These are phyloP conservation scores for Pangasius mekongensis DNA, from an alignment of 2,797 vertebrate genomes.

Conservation along the genomic window DNA sequence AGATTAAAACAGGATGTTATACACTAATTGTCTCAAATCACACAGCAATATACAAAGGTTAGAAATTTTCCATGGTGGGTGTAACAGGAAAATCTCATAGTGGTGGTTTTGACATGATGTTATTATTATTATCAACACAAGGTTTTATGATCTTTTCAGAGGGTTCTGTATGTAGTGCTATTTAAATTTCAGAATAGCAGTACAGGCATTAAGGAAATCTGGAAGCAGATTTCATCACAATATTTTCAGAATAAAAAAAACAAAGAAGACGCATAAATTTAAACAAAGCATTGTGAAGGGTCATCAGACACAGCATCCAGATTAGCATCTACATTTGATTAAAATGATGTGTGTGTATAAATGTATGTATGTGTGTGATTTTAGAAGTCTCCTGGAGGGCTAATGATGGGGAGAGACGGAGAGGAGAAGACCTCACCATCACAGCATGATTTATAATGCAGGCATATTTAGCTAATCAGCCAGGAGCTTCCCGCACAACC, in stretches of 20 bases:
- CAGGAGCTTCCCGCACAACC: constrained; percentile 28
- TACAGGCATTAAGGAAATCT: background rate
- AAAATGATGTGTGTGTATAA: constrained; percentile 8
- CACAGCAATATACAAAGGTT: background rate
- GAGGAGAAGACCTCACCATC: constrained; percentile 24
- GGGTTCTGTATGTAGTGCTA: background rate
- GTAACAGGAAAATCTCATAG: background rate
- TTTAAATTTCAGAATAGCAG: background rate
- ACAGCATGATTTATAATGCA: constrained; percentile 34
- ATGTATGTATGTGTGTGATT: constrained; percentile 21
- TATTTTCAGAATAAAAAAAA: background rate
- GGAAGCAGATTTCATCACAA: background rate
- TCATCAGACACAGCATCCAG: constrained; percentile 30
- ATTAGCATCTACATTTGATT: constrained; percentile 36
- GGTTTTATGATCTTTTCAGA: background rate
- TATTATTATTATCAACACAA: background rate
- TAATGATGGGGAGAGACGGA: constrained; percentile 29
- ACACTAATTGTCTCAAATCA: background rate
- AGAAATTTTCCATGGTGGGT: background rate
- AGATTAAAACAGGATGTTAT: background rate
- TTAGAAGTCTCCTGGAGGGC: constrained; percentile 23
- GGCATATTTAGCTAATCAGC: constrained; percentile 44
- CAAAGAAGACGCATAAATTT: background rate
- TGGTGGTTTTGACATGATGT: background rate
- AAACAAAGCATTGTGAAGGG: background rate